Evolutionary conservation across 1,140 invertebrate genomes (phyloP), one percentile per base, ranked within the genome.

Genomic region (Euwallacea fornicatus): DNA sequence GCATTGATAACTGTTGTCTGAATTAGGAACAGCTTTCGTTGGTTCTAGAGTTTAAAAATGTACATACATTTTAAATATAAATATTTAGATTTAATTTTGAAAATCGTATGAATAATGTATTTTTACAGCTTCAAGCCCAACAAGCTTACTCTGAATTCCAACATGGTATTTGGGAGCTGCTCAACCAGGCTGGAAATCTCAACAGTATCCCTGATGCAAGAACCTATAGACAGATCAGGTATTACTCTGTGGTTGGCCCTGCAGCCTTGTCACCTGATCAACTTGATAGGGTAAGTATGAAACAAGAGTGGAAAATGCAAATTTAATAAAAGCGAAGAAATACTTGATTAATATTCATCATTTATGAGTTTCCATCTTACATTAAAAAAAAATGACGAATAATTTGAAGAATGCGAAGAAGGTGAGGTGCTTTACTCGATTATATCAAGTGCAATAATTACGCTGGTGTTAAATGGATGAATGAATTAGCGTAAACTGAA

Each of bases 191-290:
- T 75, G 85, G 89, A 68, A 83, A 86, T 77, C 85, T 87, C 13
- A 82, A 83, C 1, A 70, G 81, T 7, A 87, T 96, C 46, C 84
- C 86, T 6, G 91, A 97, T 81, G 85, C 87, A 9, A 80, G 83
- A 7, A 85, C 91, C 0, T 89, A 88, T 77, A 83, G 95, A 69
- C 90, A 94, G 78, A 83, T 97, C 8, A 86, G 88, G 76, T 86
- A 91, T 66, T 85, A 96, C 33, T 91, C 92, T 8, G 88, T 90
- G 54, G 90, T 95, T 42, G 96, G 95, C 33, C 90, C 91, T 7
- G 88, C 93, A 44, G 94, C 93, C 0, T 81, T 97, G 60, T 88
- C 91, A 1, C 88, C 91, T 7, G 91, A 94, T 78, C 91, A 94
- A 74, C 83, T 95, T 0, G 91, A 93, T 74, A 87, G 93, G 79